Conservation (phyloP, 1,140 invertebrate genomes). For the Artemia franciscana region DNA sequence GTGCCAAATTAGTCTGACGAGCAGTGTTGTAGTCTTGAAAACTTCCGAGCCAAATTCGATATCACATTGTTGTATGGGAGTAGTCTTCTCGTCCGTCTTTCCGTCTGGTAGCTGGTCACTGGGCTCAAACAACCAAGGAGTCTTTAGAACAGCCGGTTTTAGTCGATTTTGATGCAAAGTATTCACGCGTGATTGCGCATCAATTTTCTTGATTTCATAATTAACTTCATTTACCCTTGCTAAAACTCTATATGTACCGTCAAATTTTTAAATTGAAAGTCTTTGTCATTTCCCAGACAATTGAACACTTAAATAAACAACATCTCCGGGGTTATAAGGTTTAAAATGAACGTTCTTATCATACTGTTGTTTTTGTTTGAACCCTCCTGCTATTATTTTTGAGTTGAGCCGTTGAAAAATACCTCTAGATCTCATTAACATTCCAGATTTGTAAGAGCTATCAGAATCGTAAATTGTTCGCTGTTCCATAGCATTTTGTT, state of each 20-base stretch:
- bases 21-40: not conserved
- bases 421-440: not conserved
- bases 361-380: not conserved
- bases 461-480: not conserved
- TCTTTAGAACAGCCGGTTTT: too few relatives aligned
- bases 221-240: not conserved
- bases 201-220: not conserved
- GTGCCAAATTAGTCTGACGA: not conserved
- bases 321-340: not conserved
- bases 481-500: not conserved
- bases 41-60: not conserved
- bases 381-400: not conserved
- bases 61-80: not conserved
- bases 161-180: not conserved
- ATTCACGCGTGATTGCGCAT: not conserved
- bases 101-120: not conserved
- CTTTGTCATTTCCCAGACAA: not conserved
- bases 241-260: not conserved
- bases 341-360: not conserved
- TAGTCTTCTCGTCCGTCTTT: not conserved
- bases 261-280: not conserved
- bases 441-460: not conserved
- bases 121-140: too few relatives aligned
- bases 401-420: not conserved
- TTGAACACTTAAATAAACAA: not conserved